These are phyloP conservation scores for Scaeva pyrastri DNA, from an alignment of 2,888 invertebrate genomes.

Conservation along the genomic window DNA sequence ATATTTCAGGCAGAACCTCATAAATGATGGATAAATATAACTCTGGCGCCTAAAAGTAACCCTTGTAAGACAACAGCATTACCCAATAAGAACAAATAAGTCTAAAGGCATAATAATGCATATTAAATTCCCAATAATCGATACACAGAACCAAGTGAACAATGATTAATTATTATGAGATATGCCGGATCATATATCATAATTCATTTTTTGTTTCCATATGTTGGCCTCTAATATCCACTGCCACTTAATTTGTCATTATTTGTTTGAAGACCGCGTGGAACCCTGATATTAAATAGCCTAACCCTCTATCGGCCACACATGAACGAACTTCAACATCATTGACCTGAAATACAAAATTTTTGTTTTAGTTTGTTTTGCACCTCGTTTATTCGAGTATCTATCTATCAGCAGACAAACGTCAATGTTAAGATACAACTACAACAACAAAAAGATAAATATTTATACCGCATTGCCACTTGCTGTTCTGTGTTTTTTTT, in stretches of 20 bases:
- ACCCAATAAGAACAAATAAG: no score
- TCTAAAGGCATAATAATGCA: no score
- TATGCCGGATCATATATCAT: background rate
- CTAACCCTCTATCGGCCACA: conserved; percentile 17
- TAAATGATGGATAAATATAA: no score
- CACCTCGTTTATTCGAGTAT: no score
- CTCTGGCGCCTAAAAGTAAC: no score
- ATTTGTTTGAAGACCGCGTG: background rate
- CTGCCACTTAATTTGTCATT: background rate
- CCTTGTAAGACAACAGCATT: no score
- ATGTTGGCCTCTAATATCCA: conserved; percentile 13
- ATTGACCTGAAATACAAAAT: conserved; percentile 31
- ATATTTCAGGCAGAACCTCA: no score
- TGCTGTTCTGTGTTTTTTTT: no score
- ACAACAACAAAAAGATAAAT: background rate
- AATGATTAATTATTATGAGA: background rate
- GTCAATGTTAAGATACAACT: background rate
- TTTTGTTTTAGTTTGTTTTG: background rate
- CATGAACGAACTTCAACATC: conserved; percentile 30
- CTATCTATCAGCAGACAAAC: background rate
- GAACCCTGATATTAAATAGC: conserved; percentile 1
- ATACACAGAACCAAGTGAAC: no score
- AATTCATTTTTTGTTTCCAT: background rate
- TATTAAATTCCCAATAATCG: no score
- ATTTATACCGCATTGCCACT: conserved; percentile 31